These are phyloP conservation scores for Pachyuromys duprasi DNA, from an alignment of 2,797 vertebrate genomes.

Conservation along the genomic window DNA sequence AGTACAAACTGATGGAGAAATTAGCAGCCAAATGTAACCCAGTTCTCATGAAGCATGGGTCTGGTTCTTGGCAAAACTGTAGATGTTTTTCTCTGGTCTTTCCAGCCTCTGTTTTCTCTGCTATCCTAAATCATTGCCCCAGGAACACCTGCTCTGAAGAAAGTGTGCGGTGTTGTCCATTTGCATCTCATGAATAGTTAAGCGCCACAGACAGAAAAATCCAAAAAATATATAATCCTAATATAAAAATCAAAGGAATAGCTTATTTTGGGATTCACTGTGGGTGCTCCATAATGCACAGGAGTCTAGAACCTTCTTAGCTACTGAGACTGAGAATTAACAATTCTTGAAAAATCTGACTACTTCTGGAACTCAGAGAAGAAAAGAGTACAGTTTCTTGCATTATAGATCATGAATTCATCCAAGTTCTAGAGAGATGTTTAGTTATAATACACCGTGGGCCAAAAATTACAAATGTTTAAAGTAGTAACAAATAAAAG, in stretches of 20 bases:
- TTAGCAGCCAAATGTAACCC: conserved; percentile 70
- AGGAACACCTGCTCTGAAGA: conserved; percentile 57
- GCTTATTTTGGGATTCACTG: conserved; percentile 40
- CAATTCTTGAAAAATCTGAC: background rate
- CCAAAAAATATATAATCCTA: conserved; percentile 43
- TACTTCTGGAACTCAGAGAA: background rate
- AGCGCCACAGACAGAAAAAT: conserved; percentile 48
- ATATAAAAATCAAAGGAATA: conserved; percentile 55
- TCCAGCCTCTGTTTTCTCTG: conserved; percentile 49
- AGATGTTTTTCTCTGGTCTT: conserved; percentile 62
- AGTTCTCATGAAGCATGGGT: conserved; percentile 14
- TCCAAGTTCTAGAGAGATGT: background rate
- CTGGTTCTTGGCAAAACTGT: conserved; percentile 57
- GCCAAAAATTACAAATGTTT: background rate
- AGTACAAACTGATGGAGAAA: conserved; percentile 64
- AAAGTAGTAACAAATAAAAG: conserved; percentile 21
- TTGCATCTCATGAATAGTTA: conserved; percentile 73
- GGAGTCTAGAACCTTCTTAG: conserved; percentile 3
- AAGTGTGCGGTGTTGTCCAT: conserved; percentile 9
- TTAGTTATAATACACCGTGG: background rate
- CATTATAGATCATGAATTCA: background rate
- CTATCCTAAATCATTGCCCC: conserved; percentile 53
- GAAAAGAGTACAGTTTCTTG: background rate
- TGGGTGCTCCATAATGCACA: background rate
- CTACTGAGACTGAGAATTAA: conserved; percentile 5